Percentiles rank a stretch among this genome's conserved stretches.
Evolutionary conservation across 2,797 vertebrate species (phyloP).

Genomic region (Potorous gilbertii): DNA sequence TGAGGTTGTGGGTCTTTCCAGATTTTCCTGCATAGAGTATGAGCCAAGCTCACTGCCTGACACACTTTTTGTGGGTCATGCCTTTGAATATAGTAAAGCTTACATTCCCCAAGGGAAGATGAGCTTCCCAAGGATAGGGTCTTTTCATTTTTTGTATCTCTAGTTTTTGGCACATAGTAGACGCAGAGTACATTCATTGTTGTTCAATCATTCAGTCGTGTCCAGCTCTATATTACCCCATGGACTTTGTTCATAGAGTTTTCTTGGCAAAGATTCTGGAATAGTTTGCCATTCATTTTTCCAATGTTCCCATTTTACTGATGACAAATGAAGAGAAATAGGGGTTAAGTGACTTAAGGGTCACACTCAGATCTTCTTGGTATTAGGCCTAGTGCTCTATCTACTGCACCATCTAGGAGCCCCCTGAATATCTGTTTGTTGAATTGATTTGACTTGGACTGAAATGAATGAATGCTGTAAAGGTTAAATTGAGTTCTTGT

Average conservation of each 20-base stretch:
- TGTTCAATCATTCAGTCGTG: not conserved
- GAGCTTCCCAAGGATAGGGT: not conserved
- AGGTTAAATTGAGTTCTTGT: not conserved
- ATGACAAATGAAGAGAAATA: not conserved
- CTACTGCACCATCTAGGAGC: not conserved
- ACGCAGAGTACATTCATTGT: not conserved
- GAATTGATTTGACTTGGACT: not conserved
- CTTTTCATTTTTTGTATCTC: not conserved
- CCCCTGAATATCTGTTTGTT: not conserved
- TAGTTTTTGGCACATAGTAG: not conserved
- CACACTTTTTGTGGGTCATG: not conserved
- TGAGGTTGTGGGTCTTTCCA: conserved; percentile 47
- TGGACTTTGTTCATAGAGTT: not conserved
- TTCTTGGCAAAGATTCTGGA: not conserved
- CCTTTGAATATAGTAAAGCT: not conserved
- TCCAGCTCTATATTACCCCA: not conserved
- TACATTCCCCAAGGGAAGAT: not conserved
- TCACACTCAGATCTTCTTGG: not conserved
- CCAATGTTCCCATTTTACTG: not conserved
- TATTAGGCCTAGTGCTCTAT: not conserved
- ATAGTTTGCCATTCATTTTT: not conserved
- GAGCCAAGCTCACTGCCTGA: not conserved
- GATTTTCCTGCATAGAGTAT: conserved; percentile 49
- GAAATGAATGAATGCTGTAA: not conserved
- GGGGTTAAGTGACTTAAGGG: not conserved